Evolutionary conservation across 2,113 vertebrate species (phyloP).

Genomic region (Corythoichthys haematopterus): DNA sequence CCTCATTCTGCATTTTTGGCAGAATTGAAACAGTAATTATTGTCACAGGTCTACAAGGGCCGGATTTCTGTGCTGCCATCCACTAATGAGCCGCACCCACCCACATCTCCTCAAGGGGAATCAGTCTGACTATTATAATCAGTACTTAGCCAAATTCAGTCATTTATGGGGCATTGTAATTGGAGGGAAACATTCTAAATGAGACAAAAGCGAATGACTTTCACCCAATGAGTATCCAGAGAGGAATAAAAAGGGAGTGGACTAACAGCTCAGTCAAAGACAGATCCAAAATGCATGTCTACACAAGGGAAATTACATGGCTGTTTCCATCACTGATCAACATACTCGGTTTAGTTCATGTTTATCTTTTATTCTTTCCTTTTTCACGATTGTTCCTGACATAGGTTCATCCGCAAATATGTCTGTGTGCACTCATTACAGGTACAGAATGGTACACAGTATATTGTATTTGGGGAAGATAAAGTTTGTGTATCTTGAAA

Average conservation of each 20-base stretch:
- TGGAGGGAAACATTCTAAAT: constrained; percentile 38
- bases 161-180: constrained; percentile 40
- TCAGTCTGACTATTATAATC: constrained; percentile 35
- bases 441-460: constrained; percentile 34
- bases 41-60: constrained; percentile 41
- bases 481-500: constrained; percentile 47
- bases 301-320: constrained; percentile 57
- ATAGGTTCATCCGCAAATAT: neutral
- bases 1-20: constrained; percentile 33
- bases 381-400: too few relatives aligned
- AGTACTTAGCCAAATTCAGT: constrained; percentile 43
- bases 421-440: constrained; percentile 1
- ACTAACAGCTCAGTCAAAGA: constrained; percentile 39
- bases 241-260: constrained; percentile 38
- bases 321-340: constrained; percentile 12
- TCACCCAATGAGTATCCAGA: constrained; percentile 23
- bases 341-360: neutral
- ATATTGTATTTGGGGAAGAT: constrained; percentile 48
- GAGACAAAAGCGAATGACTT: constrained; percentile 41
- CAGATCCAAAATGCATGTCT: constrained; percentile 29
- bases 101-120: constrained; percentile 38
- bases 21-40: constrained; percentile 56
- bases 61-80: constrained; percentile 43
- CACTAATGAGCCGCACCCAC: constrained; percentile 38
- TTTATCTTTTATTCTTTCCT: neutral